These are phyloP conservation scores for Cylindroiulus punctatus DNA, from an alignment of 2,888 invertebrate species.

Conservation along the genomic window DNA sequence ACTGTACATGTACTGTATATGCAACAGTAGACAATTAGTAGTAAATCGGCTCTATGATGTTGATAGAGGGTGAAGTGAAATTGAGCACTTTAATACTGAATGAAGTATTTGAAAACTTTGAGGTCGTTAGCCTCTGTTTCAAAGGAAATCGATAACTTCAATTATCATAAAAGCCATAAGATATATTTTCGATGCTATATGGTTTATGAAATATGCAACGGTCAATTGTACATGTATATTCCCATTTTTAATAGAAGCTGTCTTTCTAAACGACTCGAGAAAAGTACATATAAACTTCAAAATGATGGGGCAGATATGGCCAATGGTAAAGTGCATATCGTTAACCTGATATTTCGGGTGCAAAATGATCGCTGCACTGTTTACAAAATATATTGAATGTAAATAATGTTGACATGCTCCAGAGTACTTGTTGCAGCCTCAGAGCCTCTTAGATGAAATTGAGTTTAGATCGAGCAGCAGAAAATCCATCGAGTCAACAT, in stretches of 20 bases:
- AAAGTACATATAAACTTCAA: not conserved
- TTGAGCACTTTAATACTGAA: no score
- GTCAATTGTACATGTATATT: not conserved
- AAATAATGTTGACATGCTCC: not conserved
- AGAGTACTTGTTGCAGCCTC: not conserved
- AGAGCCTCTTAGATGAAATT: not conserved
- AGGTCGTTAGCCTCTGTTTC: not conserved
- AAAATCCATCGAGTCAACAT: no score
- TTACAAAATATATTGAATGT: not conserved
- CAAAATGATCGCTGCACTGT: not conserved
- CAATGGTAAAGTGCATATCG: not conserved
- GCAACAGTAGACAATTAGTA: no score
- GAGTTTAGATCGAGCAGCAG: not conserved
- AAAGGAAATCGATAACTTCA: not conserved
- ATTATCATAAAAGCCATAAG: no score
- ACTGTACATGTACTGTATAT: no score
- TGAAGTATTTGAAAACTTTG: not conserved
- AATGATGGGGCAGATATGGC: not conserved
- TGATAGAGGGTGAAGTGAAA: no score
- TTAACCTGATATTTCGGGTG: not conserved
- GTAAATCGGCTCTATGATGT: no score
- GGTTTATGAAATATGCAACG: not conserved
- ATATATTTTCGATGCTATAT: not conserved
- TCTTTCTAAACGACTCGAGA: not conserved
- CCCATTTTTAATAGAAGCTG: no score